Evolutionary conservation across 2,113 vertebrate genomes (phyloP), one percentile per base, ranked within the genome.

Genomic region (Sigmodon hispidus): DNA sequence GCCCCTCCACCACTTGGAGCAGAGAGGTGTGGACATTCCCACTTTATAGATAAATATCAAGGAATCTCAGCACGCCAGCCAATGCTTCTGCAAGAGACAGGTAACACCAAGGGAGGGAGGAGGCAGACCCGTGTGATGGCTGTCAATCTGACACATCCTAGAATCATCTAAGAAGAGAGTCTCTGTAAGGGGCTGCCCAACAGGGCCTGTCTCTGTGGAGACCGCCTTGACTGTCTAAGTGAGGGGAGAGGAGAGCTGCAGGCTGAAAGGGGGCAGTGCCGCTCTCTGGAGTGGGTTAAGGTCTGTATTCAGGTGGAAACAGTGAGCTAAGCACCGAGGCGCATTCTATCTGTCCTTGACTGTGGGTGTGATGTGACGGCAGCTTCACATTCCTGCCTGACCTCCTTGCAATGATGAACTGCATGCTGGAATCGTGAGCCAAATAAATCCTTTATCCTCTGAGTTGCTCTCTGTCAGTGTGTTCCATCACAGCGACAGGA

Each of bases 21-120:
- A 12, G 52, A 70, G 50, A 34, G 40, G 22, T 0, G 3, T 11
- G 13, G n/a, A 16, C 0, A 0, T 5, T n/a, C 81, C 76, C 29
- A 16, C 65, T 43, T 40, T 2, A 7, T 57, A 65, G 57, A 34
- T 1, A 34, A 73, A 57, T 31, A 61, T 70, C 48, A 5, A 36
- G 0, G 59, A 63, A 89, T 31, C 61, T 50, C n/a, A 4, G 61
- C 22, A 21, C 3, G 2, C 7, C 17, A 36, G 77, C 22, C 19
- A 75, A 16, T 1, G 3, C 16, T 43, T 19, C 48, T 5, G 19
- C 22, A 3, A 73, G n/a, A 43, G 15, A n/a, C 4, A 0, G 12
- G 59, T n/a, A 34, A 36, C 15, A 3, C 11, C 0, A 0, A 13
- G 55, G 69, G 16, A 3, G 17, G 5, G 34, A 26, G 63, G 69